Evolutionary conservation across 2,113 vertebrate species (phyloP).

Genomic region (Climacteris rufus): DNA sequence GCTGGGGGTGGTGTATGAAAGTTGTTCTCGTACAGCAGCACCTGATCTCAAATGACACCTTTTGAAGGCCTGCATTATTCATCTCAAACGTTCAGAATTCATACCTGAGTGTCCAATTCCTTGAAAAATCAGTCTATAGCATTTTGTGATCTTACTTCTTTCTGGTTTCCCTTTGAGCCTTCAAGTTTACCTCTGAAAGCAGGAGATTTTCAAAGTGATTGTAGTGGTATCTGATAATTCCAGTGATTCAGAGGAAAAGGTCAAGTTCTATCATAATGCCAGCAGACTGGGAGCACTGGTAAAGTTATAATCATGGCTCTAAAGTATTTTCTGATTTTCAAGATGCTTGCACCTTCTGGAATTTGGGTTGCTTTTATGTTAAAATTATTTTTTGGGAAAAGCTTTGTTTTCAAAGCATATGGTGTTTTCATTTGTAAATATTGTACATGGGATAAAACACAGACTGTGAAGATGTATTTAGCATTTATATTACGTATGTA

Average conservation of each 20-base stretch:
- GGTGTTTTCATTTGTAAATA: neutral
- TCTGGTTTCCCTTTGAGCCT: neutral
- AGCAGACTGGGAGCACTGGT: neutral
- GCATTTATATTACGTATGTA: neutral
- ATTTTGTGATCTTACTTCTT: neutral
- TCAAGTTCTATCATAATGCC: neutral
- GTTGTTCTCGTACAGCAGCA: neutral
- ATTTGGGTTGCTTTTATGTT: neutral
- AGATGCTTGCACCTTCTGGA: neutral
- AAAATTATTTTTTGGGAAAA: neutral
- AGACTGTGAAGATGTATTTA: neutral
- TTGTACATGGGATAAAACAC: neutral
- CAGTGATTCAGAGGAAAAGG: neutral
- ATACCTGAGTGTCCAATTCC: neutral
- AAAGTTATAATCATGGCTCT: neutral
- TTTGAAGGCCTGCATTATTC: neutral
- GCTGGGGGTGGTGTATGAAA: neutral
- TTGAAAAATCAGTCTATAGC: neutral
- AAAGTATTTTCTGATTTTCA: neutral
- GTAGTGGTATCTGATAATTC: neutral
- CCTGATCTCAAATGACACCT: neutral
- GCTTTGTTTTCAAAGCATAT: slow-evolving; percentile 6
- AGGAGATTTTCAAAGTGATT: neutral
- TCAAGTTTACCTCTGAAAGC: neutral
- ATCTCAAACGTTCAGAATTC: neutral